These are phyloP conservation scores for Coenonympha arcania DNA, from an alignment of 2,888 invertebrate genomes.

Conservation along the genomic window DNA sequence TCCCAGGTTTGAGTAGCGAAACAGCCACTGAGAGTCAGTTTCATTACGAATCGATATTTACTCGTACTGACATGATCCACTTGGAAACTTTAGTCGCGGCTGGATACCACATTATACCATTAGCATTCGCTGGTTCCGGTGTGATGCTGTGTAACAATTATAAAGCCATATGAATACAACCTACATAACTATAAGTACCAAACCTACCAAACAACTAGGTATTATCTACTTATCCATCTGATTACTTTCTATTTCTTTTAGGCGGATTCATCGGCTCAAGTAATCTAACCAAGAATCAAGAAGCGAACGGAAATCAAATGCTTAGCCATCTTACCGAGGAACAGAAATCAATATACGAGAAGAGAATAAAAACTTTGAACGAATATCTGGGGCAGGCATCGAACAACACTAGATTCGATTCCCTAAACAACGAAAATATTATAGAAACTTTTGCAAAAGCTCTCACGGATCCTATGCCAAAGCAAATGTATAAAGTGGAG, in stretches of 20 bases:
- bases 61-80: too few relatives aligned
- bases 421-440: conserved; percentile 71
- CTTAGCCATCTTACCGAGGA: conserved; percentile 75
- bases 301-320: conserved; percentile 77
- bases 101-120: too few relatives aligned
- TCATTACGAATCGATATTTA: too few relatives aligned
- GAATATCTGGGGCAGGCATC: conserved; percentile 71
- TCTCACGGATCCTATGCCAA: conserved; percentile 75
- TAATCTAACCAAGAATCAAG: conserved; percentile 79
- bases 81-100: too few relatives aligned
- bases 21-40: too few relatives aligned
- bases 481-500: conserved; percentile 78
- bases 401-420: conserved; percentile 53
- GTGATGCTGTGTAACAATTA: too few relatives aligned
- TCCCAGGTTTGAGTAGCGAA: too few relatives aligned
- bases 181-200: too few relatives aligned
- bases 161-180: too few relatives aligned
- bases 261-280: conserved; percentile 81
- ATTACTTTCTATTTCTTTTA: background rate
- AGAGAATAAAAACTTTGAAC: conserved; percentile 78
- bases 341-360: conserved; percentile 76
- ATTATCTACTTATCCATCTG: background rate
- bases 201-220: background rate
- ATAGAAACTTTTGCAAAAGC: conserved; percentile 77
- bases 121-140: too few relatives aligned